phyloP scores from a whole-genome alignment of 2,113 vertebrate genomes.

The Maccullochella peelii region DNA sequence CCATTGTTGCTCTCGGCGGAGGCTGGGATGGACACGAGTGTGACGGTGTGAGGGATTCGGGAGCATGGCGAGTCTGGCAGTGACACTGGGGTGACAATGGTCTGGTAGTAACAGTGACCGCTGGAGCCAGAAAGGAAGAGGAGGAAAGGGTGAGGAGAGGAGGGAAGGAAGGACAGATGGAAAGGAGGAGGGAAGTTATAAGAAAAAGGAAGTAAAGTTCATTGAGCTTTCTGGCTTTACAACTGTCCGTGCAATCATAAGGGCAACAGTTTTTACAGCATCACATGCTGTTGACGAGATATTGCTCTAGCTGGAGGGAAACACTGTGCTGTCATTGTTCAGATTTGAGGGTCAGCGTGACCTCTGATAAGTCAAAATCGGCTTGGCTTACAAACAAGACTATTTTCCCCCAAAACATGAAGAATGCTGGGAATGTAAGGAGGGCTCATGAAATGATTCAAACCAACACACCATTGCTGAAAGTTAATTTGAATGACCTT shows the following conservation, averaged over 20 bases:
- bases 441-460: constrained; percentile 4
- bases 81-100: constrained; percentile 91
- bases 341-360: background rate
- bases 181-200: background rate
- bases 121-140: constrained; percentile 72
- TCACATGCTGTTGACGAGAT: constrained; percentile 64
- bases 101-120: constrained; percentile 96
- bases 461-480: background rate
- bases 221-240: constrained; percentile 15
- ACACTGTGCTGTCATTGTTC: constrained; percentile 44
- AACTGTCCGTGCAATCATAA: background rate
- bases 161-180: background rate
- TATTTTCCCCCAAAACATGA: constrained; percentile 1
- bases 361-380: constrained; percentile 15
- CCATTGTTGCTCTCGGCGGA: constrained; percentile 83
- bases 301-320: constrained; percentile 13
- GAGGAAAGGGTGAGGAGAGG: background rate
- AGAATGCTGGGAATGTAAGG: constrained; percentile 3
- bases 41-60: constrained; percentile 96
- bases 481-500: background rate
- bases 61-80: constrained; percentile 90
- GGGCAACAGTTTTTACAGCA: constrained; percentile 26
- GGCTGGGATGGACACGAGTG: constrained; percentile 95
- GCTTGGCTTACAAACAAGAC: constrained; percentile 2
- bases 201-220: background rate